These are phyloP conservation scores for Psophia crepitans DNA, from an alignment of 2,113 vertebrate genomes.

Conservation along the genomic window DNA sequence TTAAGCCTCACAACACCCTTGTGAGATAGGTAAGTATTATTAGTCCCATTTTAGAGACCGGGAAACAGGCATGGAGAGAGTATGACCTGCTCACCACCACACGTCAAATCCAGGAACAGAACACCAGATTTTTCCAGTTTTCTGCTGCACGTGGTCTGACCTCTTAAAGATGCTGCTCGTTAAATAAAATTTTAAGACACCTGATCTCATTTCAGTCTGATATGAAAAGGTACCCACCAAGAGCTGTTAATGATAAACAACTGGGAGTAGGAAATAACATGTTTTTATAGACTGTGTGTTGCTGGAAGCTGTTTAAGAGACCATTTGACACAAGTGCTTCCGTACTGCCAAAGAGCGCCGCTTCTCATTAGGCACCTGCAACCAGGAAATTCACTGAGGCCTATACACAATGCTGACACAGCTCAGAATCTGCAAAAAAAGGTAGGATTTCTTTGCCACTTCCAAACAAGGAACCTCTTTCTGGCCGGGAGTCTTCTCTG, in stretches of 20 bases:
- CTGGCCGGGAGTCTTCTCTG: not conserved
- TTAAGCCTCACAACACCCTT: constrained; percentile 30
- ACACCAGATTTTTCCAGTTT: not conserved
- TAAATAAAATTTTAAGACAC: not conserved
- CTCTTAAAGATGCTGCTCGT: not conserved
- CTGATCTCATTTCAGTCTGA: not conserved
- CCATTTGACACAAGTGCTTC: not conserved
- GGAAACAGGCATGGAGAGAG: not conserved
- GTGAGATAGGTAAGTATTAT: constrained; percentile 37
- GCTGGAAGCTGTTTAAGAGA: not conserved
- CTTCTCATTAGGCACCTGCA: not conserved
- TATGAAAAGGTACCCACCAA: not conserved
- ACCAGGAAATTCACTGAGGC: not conserved
- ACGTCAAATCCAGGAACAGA: not conserved
- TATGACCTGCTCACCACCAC: not conserved
- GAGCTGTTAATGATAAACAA: not conserved
- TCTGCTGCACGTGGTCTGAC: not conserved
- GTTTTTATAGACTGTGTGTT: not conserved
- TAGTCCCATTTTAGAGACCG: constrained; percentile 39
- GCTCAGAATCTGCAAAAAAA: not conserved
- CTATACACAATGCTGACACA: not conserved
- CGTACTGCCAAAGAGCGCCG: not conserved
- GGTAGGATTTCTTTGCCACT: not conserved
- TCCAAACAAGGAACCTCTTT: not conserved
- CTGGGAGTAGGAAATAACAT: not conserved